Conservation (phyloP, 2,888 invertebrate species). For the Sclerodermus sp. region DNA sequence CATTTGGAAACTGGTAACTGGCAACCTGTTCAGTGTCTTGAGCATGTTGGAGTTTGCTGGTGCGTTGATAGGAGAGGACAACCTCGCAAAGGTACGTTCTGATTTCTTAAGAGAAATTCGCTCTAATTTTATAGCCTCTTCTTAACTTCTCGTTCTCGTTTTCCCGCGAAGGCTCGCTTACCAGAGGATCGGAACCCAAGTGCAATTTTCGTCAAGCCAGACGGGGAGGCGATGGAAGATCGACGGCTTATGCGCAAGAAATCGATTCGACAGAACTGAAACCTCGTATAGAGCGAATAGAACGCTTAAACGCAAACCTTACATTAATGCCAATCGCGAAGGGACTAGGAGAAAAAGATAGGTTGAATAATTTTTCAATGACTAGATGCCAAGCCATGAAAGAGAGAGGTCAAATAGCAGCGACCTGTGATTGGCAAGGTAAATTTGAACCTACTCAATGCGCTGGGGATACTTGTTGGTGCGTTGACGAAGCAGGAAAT, state of each 20-base stretch:
- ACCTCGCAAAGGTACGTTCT: slow-evolving; percentile 68
- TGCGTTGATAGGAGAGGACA: slow-evolving; percentile 82
- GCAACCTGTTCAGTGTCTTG: slow-evolving; percentile 81
- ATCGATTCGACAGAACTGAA: too few species aligned
- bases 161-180: slow-evolving; percentile 63
- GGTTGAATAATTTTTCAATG: too few species aligned
- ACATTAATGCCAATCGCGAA: too few species aligned
- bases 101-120: not conserved
- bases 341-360: too few species aligned
- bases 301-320: too few species aligned
- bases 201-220: slow-evolving; percentile 82
- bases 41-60: slow-evolving; percentile 80
- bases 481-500: slow-evolving; percentile 82
- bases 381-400: slow-evolving; percentile 64
- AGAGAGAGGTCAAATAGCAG: slow-evolving; percentile 55
- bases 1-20: slow-evolving; percentile 73
- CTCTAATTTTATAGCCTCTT: not conserved
- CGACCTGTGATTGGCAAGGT: slow-evolving; percentile 70
- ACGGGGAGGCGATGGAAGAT: slow-evolving; percentile 49
- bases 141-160: not conserved
- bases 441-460: slow-evolving; percentile 78
- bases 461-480: slow-evolving; percentile 75
- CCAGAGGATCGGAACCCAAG: slow-evolving; percentile 73
- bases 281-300: too few species aligned
- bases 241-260: too few species aligned